Evolutionary conservation across 1,140 invertebrate species (phyloP), one percentile per base, ranked within the genome.

Genomic region (Theocolax elegans): DNA sequence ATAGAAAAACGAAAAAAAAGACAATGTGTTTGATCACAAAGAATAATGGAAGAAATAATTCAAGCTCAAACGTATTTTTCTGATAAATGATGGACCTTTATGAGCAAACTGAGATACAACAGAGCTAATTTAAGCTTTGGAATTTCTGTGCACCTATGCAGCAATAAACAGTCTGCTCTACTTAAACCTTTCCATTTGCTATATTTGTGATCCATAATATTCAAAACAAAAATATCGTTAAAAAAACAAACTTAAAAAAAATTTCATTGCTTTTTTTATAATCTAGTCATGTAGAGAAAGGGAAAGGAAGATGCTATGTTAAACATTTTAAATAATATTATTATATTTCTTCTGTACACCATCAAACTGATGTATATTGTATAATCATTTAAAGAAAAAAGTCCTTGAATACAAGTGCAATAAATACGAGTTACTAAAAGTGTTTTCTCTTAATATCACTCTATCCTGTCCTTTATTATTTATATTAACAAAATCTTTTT

Each of bases 241-340:
- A 48, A 17, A 46, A 62, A 46, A 46, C 23, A 15, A 53, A 62
- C 48, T 80, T 77, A 71, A 46, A 49, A 70, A 74, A 69, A 78
- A 77, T 77, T 77, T 80, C 75, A 79, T 81, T 80, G 73, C 75
- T 81, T 79, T 76, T 79, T 81, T 78, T 80, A 82, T 82, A 79
- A 82, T 83, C 81, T 83, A 83, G 81, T 83, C 82, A 82, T 67
- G 75, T 82, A 82, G 76, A 81, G 75, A 67, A 54, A 38, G 38
- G 42, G 54, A 35, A 60, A 46, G 72, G 79, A 79, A n/a, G n/a
- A n/a, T n/a, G 77, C 51, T 81, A 79, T 82, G 79, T 81, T 81
- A 77, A 80, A 80, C 72, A 78, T 72, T 56, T 75, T 62, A 79
- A 73, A 81, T 79, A 80, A 78, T 78, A 77, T 79, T 79, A 83